Evolutionary conservation across 1,140 invertebrate species (phyloP), one percentile per base, ranked within the genome.

Genomic region (Potamilus streckersoni): DNA sequence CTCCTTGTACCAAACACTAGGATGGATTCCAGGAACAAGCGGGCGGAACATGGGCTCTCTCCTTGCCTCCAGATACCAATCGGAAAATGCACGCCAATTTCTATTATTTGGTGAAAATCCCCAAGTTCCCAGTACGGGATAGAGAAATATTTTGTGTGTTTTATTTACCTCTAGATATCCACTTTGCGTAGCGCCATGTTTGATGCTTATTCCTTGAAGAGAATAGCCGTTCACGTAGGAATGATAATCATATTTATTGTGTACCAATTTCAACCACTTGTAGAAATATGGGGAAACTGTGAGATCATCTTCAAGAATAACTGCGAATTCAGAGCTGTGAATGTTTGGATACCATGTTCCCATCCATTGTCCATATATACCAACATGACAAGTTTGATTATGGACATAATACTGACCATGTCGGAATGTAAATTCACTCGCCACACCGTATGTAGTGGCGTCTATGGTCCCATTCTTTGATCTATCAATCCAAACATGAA

Each of bases 91-190:
- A 4, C 68, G 64, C 84, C 84, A 84, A 19, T 72, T 73, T 5
- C 66, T 71, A 4, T 23, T 69, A 23, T 79, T 80, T 14, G 84
- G 84, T 11, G 80, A 81, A 75, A 83, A 84, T 5, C 79, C 84
- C 80, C 81, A 84, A 2, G 83, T 79, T 19, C 81, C 82, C 19
- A 83, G 67, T 16, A 83, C 75, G 13, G 79, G 79, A 64, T 81
- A 83, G 1, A 79, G 31, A 63, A 79, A 83, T 17, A 0, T 65
- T 27, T n/a, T 3, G 2, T 55, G 56, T 3, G 20, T 38, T 17
- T 75, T 56, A 38, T 38, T 38, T 38, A 38, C 38, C 5, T 38
- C 38, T 4, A 6, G 38, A 38, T 38, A 2, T 38, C 38, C 38
- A 38, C 8, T 1, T 38, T 38, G 38, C 12, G 4, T 6, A 8